A percentile compares a stretch with the other conserved stretches of the same genome.
These are phyloP conservation scores for Leptodactylus fallax DNA, from an alignment of 2,797 vertebrate species.

Conservation along the genomic window DNA sequence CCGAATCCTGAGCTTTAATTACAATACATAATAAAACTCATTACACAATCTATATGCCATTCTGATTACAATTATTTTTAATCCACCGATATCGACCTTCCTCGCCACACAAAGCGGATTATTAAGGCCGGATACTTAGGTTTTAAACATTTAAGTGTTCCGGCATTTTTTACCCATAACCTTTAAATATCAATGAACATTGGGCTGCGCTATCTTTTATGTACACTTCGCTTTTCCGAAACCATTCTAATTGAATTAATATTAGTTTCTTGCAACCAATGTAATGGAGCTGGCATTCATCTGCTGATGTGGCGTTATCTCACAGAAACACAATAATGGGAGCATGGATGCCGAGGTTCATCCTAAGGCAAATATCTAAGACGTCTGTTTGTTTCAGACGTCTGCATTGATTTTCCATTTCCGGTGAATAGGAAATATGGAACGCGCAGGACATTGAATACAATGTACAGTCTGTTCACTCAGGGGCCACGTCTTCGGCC, in stretches of 20 bases:
- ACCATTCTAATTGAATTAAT: slow-evolving; percentile 10
- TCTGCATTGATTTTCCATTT: background rate
- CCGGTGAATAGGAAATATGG: background rate
- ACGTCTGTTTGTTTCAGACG: background rate
- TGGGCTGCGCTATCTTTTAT: background rate
- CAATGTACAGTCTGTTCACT: too few relatives aligned
- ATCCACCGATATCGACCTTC: background rate
- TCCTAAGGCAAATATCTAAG: background rate
- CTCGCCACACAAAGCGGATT: background rate
- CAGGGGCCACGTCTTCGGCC: too few relatives aligned
- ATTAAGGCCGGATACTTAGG: background rate
- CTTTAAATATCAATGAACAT: slow-evolving; percentile 31
- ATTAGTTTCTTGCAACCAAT: background rate
- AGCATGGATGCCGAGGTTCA: background rate
- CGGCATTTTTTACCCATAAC: slow-evolving; percentile 2
- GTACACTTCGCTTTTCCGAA: background rate
- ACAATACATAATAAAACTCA: background rate
- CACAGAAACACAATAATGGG: background rate
- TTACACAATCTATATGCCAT: background rate
- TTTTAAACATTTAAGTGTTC: background rate
- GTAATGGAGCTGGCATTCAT: background rate
- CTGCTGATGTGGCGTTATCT: background rate
- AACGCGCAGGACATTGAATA: background rate
- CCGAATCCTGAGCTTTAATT: background rate
- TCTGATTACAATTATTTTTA: background rate